Base-by-base conservation (phyloP, 2,113 vertebrate species). In the Entomyzon cyanotis region DNA sequence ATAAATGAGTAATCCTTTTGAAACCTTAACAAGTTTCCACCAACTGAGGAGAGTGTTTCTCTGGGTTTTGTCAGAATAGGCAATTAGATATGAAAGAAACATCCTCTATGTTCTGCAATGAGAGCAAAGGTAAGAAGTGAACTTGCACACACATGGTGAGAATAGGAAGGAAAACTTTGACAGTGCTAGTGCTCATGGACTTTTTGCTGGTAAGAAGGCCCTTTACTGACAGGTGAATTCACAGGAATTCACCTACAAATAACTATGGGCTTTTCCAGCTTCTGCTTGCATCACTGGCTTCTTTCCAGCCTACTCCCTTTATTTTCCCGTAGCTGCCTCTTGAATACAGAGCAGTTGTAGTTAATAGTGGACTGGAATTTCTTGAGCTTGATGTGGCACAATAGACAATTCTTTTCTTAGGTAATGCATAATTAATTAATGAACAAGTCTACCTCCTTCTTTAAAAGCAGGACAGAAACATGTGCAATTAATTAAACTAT, bases 161-260 rank as follows among this genome's bases (percentile, higher is more conserved):
- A 10, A 55, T 35, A 81, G 8, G 21, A 75, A 67, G 2, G 1
- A 77, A 81, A 37, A 10, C 37, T 65, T 74, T 70, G 25, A 15
- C 33, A 59, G 3, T 0, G 0, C 1, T 35, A 44, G 8, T 7
- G 4, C 27, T 64, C 2, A 0, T 50, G 50, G 47, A 52, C 22
- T 63, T 84, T 25, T 42, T 60, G 6, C 6, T 67, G 16, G 10
- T 13, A 37, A 68, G 52, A 81, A 91, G 5, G 2, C 3, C 11
- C 9, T 67, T 68, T 9, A 7, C 12, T 79, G 47, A 42, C 12
- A 20, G 9, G 11, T 59, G 10, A 58, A 55, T 39, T 64, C 49
- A 39, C 2, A 56, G 31, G 15, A 10, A 5, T 37, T 10, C 84
- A 84, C 6, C 23, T 90, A 20, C 9, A 71, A 64, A 63, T 25